phyloP scores from a whole-genome alignment of 2,888 invertebrate genomes.

The Reticulitermes lucifugus region DNA sequence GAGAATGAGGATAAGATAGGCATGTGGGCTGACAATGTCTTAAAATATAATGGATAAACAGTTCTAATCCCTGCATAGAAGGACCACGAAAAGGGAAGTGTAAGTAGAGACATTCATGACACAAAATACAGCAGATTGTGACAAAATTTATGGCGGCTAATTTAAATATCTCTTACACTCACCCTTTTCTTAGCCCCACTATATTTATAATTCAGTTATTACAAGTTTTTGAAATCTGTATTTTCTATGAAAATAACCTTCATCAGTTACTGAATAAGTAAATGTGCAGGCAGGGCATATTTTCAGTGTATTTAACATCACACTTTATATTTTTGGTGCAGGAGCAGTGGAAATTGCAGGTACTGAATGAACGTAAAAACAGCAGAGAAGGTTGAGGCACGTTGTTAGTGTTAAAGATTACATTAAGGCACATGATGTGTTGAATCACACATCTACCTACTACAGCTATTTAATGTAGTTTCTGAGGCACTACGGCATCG shows the following conservation, averaged over 20 bases:
- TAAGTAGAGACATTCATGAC: not conserved
- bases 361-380: not conserved
- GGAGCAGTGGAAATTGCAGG: constrained; percentile 4
- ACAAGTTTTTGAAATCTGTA: not conserved
- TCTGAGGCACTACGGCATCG: constrained; percentile 14
- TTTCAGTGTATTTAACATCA: not conserved
- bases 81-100: not conserved
- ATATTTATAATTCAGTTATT: not conserved
- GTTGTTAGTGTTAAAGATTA: not conserved
- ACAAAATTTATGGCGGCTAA: not conserved
- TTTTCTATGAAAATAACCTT: not conserved
- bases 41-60: too few species aligned
- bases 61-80: not conserved
- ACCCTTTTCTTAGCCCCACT: constrained; percentile 5
- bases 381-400: not conserved
- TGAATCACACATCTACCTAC: not conserved
- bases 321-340: not conserved
- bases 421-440: constrained; percentile 8
- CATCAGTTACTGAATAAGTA: not conserved
- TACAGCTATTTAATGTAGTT: constrained; percentile 4
- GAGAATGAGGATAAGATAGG: not conserved
- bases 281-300: not conserved
- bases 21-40: not conserved
- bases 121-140: not conserved
- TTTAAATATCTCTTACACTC: not conserved